Conservation (phyloP, 2,797 vertebrate genomes). For the Leptodactylus fallax region DNA sequence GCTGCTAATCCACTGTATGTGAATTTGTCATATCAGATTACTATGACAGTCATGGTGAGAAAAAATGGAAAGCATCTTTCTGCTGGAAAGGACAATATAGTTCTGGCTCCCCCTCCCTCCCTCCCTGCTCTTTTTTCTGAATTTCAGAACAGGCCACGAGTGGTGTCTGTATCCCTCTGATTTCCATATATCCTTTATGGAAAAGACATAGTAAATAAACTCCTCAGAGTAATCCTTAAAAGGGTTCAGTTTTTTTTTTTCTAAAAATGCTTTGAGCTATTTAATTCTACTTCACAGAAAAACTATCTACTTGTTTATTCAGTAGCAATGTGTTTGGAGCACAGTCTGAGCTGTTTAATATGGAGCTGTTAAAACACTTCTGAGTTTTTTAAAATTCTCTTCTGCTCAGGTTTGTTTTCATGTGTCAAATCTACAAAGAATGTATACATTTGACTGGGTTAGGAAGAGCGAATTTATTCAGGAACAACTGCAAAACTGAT, state of each 20-base stretch:
- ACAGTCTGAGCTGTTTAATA: conserved; percentile 84
- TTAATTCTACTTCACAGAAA: conserved; percentile 97
- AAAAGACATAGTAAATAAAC: conserved; percentile 95
- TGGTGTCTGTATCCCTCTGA: conserved; percentile 94
- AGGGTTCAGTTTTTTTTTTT: conserved; percentile 81
- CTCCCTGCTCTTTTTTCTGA: conserved; percentile 82
- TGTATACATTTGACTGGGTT: conserved; percentile 68
- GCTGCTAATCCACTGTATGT: conserved; percentile 99
- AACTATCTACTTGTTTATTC: conserved; percentile 91
- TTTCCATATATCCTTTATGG: conserved; percentile 98
- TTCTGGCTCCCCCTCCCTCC: conserved; percentile 81
- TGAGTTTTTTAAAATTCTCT: conserved; percentile 73
- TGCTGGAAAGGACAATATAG: conserved; percentile 96
- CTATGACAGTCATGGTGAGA: conserved; percentile 98
- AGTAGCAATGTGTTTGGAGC: conserved; percentile 79
- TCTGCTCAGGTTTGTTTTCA: conserved; percentile 75
- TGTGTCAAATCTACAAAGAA: conserved; percentile 64
- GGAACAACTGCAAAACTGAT: conserved; percentile 48
- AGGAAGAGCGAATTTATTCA: conserved; percentile 58
- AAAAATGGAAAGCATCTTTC: conserved; percentile 93
- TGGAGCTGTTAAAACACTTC: conserved; percentile 86
- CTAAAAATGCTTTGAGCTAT: conserved; percentile 91
- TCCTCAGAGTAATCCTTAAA: conserved; percentile 97
- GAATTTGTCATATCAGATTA: conserved; percentile 99
- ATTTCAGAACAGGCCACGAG: conserved; percentile 98